These are phyloP conservation scores for Cryptocephalus moraei DNA, from an alignment of 2,888 invertebrate species.

Conservation along the genomic window DNA sequence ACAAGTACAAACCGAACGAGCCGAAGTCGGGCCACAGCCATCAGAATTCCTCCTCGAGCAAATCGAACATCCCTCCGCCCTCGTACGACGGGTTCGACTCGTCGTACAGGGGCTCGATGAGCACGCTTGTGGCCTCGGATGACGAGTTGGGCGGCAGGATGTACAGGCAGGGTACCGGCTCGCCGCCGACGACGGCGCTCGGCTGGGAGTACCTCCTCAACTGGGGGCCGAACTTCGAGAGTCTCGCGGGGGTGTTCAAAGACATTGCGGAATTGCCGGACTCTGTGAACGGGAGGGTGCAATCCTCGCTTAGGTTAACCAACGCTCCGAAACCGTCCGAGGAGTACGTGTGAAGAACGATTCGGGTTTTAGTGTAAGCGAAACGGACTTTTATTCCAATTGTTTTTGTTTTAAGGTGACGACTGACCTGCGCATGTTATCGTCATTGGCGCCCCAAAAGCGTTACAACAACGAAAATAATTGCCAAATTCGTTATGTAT, in stretches of 20 bases:
- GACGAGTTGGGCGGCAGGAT: constrained; percentile 75
- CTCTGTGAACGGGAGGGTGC: constrained; percentile 60
- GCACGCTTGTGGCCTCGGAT: constrained; percentile 88
- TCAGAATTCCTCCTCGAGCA: constrained; percentile 32
- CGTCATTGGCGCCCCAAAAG: no score
- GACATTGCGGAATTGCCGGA: constrained; percentile 94
- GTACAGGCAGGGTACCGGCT: constrained; percentile 70
- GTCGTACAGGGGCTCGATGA: constrained; percentile 86
- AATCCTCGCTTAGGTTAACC: constrained; percentile 64
- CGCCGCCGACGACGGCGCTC: constrained; percentile 65
- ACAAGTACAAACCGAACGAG: constrained; percentile 48
- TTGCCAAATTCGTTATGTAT: no score
- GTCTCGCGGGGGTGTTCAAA: constrained; percentile 89
- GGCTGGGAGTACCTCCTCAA: constrained; percentile 92
- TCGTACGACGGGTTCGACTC: constrained; percentile 89
- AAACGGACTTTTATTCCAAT: constrained; percentile 9
- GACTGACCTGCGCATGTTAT: no score
- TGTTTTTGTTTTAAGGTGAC: constrained; percentile 3
- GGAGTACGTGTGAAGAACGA: constrained; percentile 63
- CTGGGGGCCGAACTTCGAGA: constrained; percentile 95
- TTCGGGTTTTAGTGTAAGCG: constrained; percentile 5
- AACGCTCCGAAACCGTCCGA: constrained; percentile 79
- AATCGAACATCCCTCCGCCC: constrained; percentile 61
- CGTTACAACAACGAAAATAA: no score
- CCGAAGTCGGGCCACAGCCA: constrained; percentile 27